Evolutionary conservation across 2,888 invertebrate genomes (phyloP), one percentile per base, ranked within the genome.

Genomic region (Harpalus rufipes): DNA sequence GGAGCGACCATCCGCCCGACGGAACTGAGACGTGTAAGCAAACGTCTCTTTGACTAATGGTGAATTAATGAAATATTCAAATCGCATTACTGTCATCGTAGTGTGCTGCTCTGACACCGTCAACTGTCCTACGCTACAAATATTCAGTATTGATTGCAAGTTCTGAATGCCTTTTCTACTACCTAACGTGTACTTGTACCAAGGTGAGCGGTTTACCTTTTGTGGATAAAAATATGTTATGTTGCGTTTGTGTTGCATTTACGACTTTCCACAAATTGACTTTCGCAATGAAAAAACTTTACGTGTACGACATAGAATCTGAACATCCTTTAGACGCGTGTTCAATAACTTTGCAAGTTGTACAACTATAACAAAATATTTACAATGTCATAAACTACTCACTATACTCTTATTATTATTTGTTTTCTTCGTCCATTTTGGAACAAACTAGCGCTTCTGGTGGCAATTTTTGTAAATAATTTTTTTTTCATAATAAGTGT

Each of bases 31-130:
- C 61, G 65, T 81, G 58, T 80, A 59, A 58, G 39, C 59, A 80
- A 59, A 80, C 59, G 80, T 61, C 80, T 32, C 63, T 81, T 81
- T 81, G 65, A 81, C 65, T 81, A 81, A 81, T 81, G 63, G 81
- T 65, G 51, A 65, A 81, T 61, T 65, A 81, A 65, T 65, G 65
- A 81, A 80, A 59, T 41, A 81, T 81, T 81, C 39, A 80, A 80
- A 80, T 63, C 44, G 65, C 51, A 81, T 44, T 81, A 63, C 41
- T 63, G 81, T 81, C 81, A 65, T 63, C 81, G 51, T n/a, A 44
- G 76, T 56, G 25, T 68, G 68, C 25, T 63, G 63, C 39, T 68
- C 68, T 44, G 63, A 18, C 63, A 25, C 41, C 32, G 68, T 68
- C 39, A 39, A 51, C 14, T 68, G 68, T 68, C 68, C 68, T 68